Evolutionary conservation across 2,113 vertebrate genomes (phyloP), one percentile per base, ranked within the genome.

Genomic region (Eulacestoma nigropectus): DNA sequence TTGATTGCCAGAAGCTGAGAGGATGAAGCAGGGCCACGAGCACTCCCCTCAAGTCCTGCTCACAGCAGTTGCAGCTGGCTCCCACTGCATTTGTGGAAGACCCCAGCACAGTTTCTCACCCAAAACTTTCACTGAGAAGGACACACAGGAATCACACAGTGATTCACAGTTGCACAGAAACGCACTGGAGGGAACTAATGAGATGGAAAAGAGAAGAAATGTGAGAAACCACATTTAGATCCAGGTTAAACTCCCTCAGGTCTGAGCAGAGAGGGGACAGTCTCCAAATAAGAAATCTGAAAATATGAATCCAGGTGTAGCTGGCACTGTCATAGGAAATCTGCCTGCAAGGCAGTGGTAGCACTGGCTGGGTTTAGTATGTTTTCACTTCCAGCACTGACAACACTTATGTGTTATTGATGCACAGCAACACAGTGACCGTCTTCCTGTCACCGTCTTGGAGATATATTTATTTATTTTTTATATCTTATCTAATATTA

Each of bases 241-340:
- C 3, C 15, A 41, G 22, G 10, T 80, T 53, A 62, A 81, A 29
- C 41, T 76, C 37, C 15, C 29, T 14, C 25, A 21, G 5, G 22
- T 33, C 41, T 73, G 13, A 53, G 49, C 30, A 86, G 49, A 50
- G 69, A 79, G 6, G 10, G 21, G 21, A 29, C 37, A 60, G 19
- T 35, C 16, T 73, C 30, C 57, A 52, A 65, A 27, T 9, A 42
- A 62, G 35, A 64, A 52, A 76, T 56, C 19, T 53, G 57, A 80
- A 76, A 20, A 35, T 13, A 46, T 0, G 0, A 52, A 64, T n/a
- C 46, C 57, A 53, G 33, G 16, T 7, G 4, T 20, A 50, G 53
- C 53, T 85, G 55, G n/a, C 2, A 9, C 17, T 47, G 33, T 57
- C 2, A 1, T 5, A 53, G 79, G 53, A 67, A 55, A 41, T 19